These are phyloP conservation scores for Danio jaintianensis DNA, from an alignment of 2,797 vertebrate species.

Conservation along the genomic window DNA sequence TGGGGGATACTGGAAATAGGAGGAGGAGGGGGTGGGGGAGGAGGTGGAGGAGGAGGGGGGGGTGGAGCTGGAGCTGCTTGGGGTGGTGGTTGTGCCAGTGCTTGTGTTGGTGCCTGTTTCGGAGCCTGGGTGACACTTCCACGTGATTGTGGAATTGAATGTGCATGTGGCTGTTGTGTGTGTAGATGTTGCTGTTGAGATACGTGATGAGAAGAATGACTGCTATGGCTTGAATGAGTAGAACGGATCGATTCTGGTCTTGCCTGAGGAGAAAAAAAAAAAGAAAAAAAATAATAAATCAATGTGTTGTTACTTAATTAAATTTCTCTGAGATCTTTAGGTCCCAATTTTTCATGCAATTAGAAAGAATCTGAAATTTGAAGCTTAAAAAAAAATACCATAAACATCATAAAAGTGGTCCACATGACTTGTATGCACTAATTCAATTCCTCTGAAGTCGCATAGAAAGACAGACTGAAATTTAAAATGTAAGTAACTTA, in stretches of 20 bases:
- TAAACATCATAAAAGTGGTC: background rate
- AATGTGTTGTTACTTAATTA: background rate
- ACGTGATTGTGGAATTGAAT: slow-evolving; percentile 39
- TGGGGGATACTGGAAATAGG: slow-evolving; percentile 81
- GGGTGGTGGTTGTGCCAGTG: slow-evolving; percentile 29
- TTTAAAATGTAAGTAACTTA: background rate
- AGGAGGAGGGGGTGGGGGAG: slow-evolving; percentile 76
- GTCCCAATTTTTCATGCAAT: background rate
- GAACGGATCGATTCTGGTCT: slow-evolving; percentile 72
- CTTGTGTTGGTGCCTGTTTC: slow-evolving; percentile 18
- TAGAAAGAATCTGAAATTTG: background rate
- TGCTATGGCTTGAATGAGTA: slow-evolving; percentile 74
- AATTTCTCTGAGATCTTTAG: background rate
- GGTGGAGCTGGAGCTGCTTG: slow-evolving; percentile 17
- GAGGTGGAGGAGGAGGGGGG: slow-evolving; percentile 65
- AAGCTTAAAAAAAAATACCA: background rate
- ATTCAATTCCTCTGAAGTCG: background rate
- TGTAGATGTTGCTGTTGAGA: slow-evolving; percentile 41
- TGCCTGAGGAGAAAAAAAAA: slow-evolving; percentile 61
- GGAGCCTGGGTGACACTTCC: slow-evolving; percentile 46
- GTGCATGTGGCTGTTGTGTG: slow-evolving; percentile 33
- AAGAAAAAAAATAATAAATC: slow-evolving; percentile 4
- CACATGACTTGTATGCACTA: background rate
- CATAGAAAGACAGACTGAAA: background rate
- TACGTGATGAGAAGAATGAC: slow-evolving; percentile 67